Evolutionary conservation across 2,888 invertebrate species (phyloP).

Genomic region (Agonopterix subpropinquella): DNA sequence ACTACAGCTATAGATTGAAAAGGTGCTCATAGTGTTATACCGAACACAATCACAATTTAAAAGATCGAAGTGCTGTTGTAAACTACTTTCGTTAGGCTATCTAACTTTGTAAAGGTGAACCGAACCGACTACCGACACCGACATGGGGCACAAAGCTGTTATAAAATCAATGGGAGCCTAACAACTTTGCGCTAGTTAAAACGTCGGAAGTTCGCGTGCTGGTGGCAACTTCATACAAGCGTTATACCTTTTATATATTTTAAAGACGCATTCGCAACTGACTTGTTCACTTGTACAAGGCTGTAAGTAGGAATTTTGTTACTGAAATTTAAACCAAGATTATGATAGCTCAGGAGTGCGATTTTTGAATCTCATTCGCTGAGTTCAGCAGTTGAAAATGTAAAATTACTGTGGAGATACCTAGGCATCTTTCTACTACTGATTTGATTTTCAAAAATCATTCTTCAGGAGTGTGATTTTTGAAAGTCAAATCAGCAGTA

Average conservation of each 20-base stretch:
- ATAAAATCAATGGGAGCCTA: conserved; percentile 54
- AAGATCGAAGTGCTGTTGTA: conserved; percentile 32
- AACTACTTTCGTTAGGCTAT: conserved; percentile 46
- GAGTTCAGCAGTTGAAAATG: too few species aligned
- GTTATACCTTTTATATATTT: not conserved
- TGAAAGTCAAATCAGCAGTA: too few species aligned
- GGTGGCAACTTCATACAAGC: conserved; percentile 21
- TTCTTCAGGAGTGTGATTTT: too few species aligned
- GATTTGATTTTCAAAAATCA: too few species aligned
- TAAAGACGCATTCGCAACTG: conserved; percentile 2
- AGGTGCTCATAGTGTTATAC: too few species aligned
- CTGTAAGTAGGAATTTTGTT: too few species aligned
- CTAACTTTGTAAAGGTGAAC: conserved; percentile 36
- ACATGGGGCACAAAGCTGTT: conserved; percentile 29
- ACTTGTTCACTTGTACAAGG: not conserved
- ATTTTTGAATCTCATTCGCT: too few species aligned
- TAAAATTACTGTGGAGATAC: too few species aligned
- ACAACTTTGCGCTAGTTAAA: conserved; percentile 51
- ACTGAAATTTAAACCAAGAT: too few species aligned
- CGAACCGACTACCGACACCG: conserved; percentile 13
- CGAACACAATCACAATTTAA: not conserved
- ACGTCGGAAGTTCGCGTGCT: conserved; percentile 43
- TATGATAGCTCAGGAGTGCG: too few species aligned
- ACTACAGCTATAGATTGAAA: too few species aligned
- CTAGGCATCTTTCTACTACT: too few species aligned